phyloP scores from a whole-genome alignment of 1,140 invertebrate species.

The Harlomillsia oculata region DNA sequence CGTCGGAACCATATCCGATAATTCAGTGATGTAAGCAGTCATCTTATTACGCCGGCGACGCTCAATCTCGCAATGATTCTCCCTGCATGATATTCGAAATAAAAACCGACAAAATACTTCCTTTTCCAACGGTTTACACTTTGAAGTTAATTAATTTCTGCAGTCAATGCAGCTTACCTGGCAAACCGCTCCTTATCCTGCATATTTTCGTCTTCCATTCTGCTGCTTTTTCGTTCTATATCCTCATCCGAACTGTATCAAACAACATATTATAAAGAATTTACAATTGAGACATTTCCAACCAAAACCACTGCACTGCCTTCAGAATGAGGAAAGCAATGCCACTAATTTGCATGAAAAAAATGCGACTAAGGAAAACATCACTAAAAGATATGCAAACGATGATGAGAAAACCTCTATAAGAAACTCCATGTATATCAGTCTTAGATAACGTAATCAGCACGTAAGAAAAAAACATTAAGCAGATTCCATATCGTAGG shows the following conservation, averaged over 20 bases:
- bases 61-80: slow-evolving; percentile 99
- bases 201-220: slow-evolving; percentile 84
- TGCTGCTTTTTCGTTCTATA: slow-evolving; percentile 65
- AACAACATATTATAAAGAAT: slow-evolving; percentile 24
- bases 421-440: too few species aligned
- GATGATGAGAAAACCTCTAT: too few species aligned
- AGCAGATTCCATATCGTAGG: too few species aligned
- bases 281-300: neutral
- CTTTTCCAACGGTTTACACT: slow-evolving; percentile 1
- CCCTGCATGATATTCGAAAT: slow-evolving; percentile 55
- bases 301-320: too few species aligned
- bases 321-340: too few species aligned
- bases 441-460: too few species aligned
- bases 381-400: too few species aligned
- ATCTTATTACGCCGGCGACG: slow-evolving; percentile 96
- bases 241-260: slow-evolving; percentile 66
- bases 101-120: slow-evolving; percentile 43
- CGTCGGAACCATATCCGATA: slow-evolving; percentile 99
- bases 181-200: slow-evolving; percentile 93
- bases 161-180: slow-evolving; percentile 49
- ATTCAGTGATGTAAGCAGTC: slow-evolving; percentile 99
- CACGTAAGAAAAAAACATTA: too few species aligned
- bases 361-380: too few species aligned
- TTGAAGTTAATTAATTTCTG: neutral
- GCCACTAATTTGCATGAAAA: too few species aligned